A percentile compares a stretch with the other conserved stretches of the same genome.
phyloP scores from a whole-genome alignment of 2,888 invertebrate species.

The Vannuccia rotundouncinata region DNA sequence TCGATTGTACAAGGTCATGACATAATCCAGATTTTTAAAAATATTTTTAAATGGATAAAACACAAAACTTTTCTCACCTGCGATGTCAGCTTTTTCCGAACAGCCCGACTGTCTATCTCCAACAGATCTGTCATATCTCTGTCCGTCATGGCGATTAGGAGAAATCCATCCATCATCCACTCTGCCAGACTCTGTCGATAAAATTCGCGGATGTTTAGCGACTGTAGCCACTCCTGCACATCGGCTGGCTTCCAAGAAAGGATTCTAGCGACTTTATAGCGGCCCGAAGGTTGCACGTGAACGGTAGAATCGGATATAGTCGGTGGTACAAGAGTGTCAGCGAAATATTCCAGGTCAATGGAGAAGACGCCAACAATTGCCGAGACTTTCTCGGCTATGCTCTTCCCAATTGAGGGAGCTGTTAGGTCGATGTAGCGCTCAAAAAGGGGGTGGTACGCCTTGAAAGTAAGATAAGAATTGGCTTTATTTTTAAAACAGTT shows the following conservation, averaged over 20 bases:
- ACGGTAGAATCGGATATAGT: slow-evolving; percentile 32
- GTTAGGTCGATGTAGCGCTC: slow-evolving; percentile 47
- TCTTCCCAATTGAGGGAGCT: slow-evolving; percentile 43
- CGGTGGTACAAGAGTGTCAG: slow-evolving; percentile 46
- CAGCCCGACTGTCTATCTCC: slow-evolving; percentile 50
- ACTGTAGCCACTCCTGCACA: slow-evolving; percentile 54
- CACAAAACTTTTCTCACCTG: too few relatives aligned
- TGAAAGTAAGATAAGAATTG: too few relatives aligned
- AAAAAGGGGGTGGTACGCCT: slow-evolving; percentile 41
- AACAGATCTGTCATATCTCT: slow-evolving; percentile 50
- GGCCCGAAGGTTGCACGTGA: slow-evolving; percentile 7
- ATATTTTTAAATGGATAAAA: too few relatives aligned
- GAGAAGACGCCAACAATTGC: slow-evolving; percentile 50
- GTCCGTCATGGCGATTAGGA: slow-evolving; percentile 53
- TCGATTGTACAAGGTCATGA: too few relatives aligned
- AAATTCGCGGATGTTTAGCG: slow-evolving; percentile 53
- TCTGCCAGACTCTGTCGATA: slow-evolving; percentile 53
- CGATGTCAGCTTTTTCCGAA: slow-evolving; percentile 53
- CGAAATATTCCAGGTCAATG: slow-evolving; percentile 50
- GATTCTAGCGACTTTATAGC: slow-evolving; percentile 41
- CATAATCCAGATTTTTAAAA: too few relatives aligned
- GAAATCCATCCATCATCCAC: slow-evolving; percentile 53
- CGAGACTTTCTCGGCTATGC: slow-evolving; percentile 51
- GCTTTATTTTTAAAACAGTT: too few relatives aligned
- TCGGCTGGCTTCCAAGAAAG: slow-evolving; percentile 51